Base-by-base conservation (phyloP, 2,797 vertebrate species). In the Adrianichthys oophorus region DNA sequence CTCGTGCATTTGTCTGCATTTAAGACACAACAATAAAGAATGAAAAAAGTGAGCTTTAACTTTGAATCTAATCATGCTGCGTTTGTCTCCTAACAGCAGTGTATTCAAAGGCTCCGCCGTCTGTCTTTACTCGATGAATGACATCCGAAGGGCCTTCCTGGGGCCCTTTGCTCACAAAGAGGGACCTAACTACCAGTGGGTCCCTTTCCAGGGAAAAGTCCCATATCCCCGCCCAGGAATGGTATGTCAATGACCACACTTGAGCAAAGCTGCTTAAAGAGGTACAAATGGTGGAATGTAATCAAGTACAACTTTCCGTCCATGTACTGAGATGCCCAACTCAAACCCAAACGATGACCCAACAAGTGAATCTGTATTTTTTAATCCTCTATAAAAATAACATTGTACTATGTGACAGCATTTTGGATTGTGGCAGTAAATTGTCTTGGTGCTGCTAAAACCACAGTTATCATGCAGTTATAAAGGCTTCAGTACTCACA, bases 141-240 rank as follows among this genome's bases (percentile, higher is more conserved):
- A 99, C 65, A 94, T 99, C 73, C 96, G 97, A 23, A 92, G 96
- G 68, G 95, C 96, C 48, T 99, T 99, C 90, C 89, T 99, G 90
- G 97, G 97, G 59, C 97, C 97, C 14, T 99, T 99, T 7, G 97
- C 97, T 1, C 97, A 99, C 89, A 99, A 99, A 88, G 97, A 99
- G 82, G 97, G 97, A 46, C 95, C 96, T 62, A 95, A 93, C 84
- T 98, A 98, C 80, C 97, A 99, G 87, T 99, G 97, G 97, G 93
- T 98, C 76, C 93, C 97, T 0, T 99, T 95, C 83, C 96, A 97
- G 87, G 97, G 96, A 12, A 96, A 97, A 1, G 96, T 99, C 47
- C 97, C 97, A 0, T 99, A 99, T 76, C 97, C 97, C 19, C 95
- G 97, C 32, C 97, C 96, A 0, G 97, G 97, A 88, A 98, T 97